Base-by-base conservation (phyloP, 1,140 invertebrate genomes). In the Mycetomoellerius zeteki region DNA sequence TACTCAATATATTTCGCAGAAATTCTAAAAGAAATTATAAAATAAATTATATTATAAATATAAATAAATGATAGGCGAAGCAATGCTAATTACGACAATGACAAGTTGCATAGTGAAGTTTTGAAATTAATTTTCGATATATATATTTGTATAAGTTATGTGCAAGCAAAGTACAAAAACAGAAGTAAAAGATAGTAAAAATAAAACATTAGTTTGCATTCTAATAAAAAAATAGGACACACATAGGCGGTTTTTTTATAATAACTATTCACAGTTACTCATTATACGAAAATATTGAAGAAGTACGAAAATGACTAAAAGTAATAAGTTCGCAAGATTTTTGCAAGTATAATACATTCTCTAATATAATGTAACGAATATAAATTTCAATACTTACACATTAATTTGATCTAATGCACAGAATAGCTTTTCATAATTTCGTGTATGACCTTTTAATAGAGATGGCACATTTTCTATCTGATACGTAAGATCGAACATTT, bases 401-500 rank as follows among this genome's bases (percentile, higher is more conserved):
- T 90, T 89, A 21, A 96, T 91, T 6, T 77, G 92, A 62, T 95
- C 93, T 69, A 96, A 89, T 0, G 93, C 90, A 71, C 89, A 30
- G 30, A 96, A 96, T 1, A 96, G 93, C 85, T 95, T 95, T 56
- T 95, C 96, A 30, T 96, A 96, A 8, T 94, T 93, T n/a, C 94
- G 95, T 0, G 97, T 97, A 19, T 95, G 89, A 10, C 96, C 92
- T 90, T 96, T 96, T 97, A 97, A 97, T 4, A 96, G 37, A 1
- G 96, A 97, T 7, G 97, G 96, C 10, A 95, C 89, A 58, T 97
- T 93, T 92, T 97, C 97, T 1, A 98, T 90, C 81, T 96, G 92
- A 64, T 96, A 96, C 19, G 96, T 93, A 4, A 96, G 90, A 1
- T 94, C 89, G 88, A 98, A 97, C 54, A 97, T 95, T 1, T 96